Conservation (phyloP, 2,888 invertebrate genomes). For the Galerucella pusilla region DNA sequence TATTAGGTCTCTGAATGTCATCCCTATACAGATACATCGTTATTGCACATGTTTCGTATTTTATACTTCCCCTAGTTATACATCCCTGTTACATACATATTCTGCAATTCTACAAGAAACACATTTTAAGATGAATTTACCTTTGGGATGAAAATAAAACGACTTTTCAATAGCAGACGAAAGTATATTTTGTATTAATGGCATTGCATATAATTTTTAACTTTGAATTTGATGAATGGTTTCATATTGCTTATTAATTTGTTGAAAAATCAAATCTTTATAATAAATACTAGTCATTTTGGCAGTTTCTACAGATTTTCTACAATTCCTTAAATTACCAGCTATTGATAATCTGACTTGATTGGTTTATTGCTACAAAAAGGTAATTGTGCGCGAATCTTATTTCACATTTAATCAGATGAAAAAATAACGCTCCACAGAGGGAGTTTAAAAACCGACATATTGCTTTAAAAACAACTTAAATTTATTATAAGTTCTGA, state of each 20-base stretch:
- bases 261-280: background rate
- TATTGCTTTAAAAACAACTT: too few relatives aligned
- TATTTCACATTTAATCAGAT: too few relatives aligned
- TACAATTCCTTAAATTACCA: background rate
- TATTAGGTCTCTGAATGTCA: too few relatives aligned
- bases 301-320: background rate
- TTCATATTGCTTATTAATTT: slow-evolving; percentile 5
- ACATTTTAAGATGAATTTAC: background rate
- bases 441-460: too few relatives aligned
- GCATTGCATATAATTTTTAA: background rate
- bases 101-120: background rate
- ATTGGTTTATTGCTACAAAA: too few relatives aligned
- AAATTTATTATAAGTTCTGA: too few relatives aligned
- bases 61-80: too few relatives aligned
- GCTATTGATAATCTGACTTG: background rate
- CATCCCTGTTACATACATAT: background rate
- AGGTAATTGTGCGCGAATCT: too few relatives aligned
- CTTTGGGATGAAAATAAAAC: background rate
- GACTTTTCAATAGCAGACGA: slow-evolving; percentile 38
- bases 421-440: too few relatives aligned
- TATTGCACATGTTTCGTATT: too few relatives aligned
- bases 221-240: background rate
- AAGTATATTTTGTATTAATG: slow-evolving; percentile 42
- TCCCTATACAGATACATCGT: too few relatives aligned
- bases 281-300: background rate